A percentile compares a stretch with the other conserved stretches of the same genome.
These are phyloP conservation scores for Drosophila cracens DNA, from an alignment of 2,888 invertebrate genomes.

Conservation along the genomic window DNA sequence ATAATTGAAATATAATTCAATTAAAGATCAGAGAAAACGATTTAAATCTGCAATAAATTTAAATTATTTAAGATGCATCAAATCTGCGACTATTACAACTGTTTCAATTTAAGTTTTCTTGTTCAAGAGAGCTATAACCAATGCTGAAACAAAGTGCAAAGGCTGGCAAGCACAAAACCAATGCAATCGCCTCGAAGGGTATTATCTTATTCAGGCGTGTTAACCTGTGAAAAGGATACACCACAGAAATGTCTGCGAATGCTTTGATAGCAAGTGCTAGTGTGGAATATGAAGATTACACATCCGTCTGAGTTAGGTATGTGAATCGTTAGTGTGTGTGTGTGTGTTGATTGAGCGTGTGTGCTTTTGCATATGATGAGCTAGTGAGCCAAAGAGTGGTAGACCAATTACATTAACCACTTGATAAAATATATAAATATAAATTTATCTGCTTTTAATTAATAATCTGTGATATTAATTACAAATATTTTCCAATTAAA, in stretches of 20 bases:
- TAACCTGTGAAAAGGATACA: constrained; percentile 58
- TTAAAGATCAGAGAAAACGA: not conserved
- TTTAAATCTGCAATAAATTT: not conserved
- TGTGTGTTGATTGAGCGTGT: constrained; percentile 11
- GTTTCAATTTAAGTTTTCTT: not conserved
- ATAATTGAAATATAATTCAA: not conserved
- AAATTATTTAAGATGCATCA: not conserved
- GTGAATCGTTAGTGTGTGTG: not conserved
- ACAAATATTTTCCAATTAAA: no score
- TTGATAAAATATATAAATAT: not conserved
- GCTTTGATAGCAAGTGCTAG: constrained; percentile 63
- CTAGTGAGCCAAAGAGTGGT: not conserved
- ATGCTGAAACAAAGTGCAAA: constrained; percentile 27
- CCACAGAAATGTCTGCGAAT: constrained; percentile 35
- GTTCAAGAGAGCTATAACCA: not conserved
- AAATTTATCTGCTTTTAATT: no score
- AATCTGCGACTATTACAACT: not conserved
- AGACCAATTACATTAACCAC: not conserved
- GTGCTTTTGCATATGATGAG: not conserved
- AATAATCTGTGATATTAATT: not conserved
- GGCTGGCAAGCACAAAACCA: constrained; percentile 31
- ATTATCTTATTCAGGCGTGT: constrained; percentile 27
- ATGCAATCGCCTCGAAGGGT: constrained; percentile 45
- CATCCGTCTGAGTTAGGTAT: not conserved
- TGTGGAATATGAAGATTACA: constrained; percentile 25